phyloP scores from a whole-genome alignment of 1,140 invertebrate genomes.

The Scylla paramamosain region DNA sequence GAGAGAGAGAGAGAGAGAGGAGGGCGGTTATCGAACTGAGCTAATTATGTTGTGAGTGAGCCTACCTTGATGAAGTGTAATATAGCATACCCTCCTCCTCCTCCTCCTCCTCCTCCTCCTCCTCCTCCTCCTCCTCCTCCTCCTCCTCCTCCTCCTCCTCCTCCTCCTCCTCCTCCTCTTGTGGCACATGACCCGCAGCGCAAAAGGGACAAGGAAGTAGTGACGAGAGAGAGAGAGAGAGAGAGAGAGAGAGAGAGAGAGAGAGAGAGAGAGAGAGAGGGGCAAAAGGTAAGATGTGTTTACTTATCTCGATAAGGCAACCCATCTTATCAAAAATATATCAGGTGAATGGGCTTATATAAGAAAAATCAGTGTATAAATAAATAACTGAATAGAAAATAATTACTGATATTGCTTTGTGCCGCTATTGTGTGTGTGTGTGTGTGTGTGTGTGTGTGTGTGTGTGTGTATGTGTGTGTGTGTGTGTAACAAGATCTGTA shows the following conservation, averaged over 20 bases:
- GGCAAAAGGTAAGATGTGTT: background rate
- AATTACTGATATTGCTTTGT: too few relatives aligned
- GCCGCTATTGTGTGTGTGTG: too few relatives aligned
- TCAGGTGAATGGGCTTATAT: background rate
- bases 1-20: too few relatives aligned
- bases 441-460: too few relatives aligned
- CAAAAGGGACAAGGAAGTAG: background rate
- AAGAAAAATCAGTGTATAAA: background rate
- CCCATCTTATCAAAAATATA: background rate
- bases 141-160: slow-evolving; percentile 5
- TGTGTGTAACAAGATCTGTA: too few relatives aligned
- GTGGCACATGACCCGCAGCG: background rate
- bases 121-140: slow-evolving; percentile 3
- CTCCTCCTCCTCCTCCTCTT: background rate
- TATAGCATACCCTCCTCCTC: slow-evolving; percentile 1
- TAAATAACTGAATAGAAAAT: background rate
- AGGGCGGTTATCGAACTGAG: too few relatives aligned
- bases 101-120: slow-evolving; percentile 3
- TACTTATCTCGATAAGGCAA: background rate
- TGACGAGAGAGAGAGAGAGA: background rate
- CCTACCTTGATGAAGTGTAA: background rate
- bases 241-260: slow-evolving; percentile 36
- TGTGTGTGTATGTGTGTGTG: too few relatives aligned
- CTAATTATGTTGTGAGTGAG: slow-evolving; percentile 26
- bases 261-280: slow-evolving; percentile 32